These are phyloP conservation scores for Decapterus maruadsi DNA, from an alignment of 2,797 vertebrate genomes.

Conservation along the genomic window DNA sequence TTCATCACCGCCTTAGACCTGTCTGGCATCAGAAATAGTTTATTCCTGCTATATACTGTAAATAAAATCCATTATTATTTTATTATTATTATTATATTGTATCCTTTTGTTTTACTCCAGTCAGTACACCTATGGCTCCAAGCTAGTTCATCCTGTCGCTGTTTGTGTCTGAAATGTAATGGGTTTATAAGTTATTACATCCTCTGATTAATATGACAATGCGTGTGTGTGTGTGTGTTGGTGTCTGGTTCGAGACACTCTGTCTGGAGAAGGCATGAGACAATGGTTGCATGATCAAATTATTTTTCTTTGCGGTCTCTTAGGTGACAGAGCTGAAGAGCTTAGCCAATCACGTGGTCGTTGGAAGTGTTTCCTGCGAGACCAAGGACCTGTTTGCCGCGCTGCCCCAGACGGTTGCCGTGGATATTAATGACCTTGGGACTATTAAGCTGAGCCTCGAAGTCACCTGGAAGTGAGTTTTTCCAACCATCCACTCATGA, in stretches of 20 bases:
- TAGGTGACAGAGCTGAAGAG: conserved; percentile 97
- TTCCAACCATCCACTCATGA: background rate
- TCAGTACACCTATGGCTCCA: background rate
- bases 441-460: conserved; percentile 97
- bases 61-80: too few relatives aligned
- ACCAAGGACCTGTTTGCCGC: conserved; percentile 96
- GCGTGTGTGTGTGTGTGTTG: background rate
- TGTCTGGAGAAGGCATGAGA: background rate
- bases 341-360: conserved; percentile 94
- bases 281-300: background rate
- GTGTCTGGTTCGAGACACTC: background rate
- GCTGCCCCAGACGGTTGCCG: conserved; percentile 93
- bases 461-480: conserved; percentile 96
- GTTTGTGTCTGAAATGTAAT: background rate
- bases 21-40: too few relatives aligned
- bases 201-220: background rate
- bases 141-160: background rate
- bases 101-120: background rate
- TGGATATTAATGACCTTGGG: conserved; percentile 98
- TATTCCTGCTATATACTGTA: background rate
- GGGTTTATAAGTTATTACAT: background rate
- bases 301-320: conserved; percentile 44
- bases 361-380: conserved; percentile 96
- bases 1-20: background rate
- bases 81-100: too few relatives aligned